Conservation (phyloP, 1,140 invertebrate species). For the Asbolus verrucosus region DNA sequence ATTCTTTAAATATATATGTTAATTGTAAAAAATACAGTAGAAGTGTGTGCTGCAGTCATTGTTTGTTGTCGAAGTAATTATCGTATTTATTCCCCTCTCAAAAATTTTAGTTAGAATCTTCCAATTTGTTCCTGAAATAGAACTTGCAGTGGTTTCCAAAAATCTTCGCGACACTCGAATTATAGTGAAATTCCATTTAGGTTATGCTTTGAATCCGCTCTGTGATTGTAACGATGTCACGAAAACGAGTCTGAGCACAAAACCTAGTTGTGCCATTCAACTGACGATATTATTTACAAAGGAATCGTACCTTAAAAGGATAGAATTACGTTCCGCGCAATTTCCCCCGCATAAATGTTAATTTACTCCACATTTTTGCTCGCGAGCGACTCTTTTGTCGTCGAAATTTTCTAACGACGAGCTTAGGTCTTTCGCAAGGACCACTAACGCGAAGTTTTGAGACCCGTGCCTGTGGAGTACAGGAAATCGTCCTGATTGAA, state of each 20-base stretch:
- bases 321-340: slow-evolving; percentile 34
- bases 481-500: slow-evolving; percentile 22
- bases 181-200: too few relatives aligned
- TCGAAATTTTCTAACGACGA: slow-evolving; percentile 16
- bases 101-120: too few relatives aligned
- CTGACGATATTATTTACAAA: slow-evolving; percentile 36
- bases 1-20: too few relatives aligned
- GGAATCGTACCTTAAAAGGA: slow-evolving; percentile 31
- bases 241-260: slow-evolving; percentile 3
- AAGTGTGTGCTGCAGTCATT: too few relatives aligned
- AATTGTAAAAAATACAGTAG: too few relatives aligned
- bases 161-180: too few relatives aligned
- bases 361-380: slow-evolving; percentile 24
- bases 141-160: too few relatives aligned
- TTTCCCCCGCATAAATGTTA: slow-evolving; percentile 29
- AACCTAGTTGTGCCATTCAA: slow-evolving; percentile 18
- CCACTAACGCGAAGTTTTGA: slow-evolving; percentile 1
- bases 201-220: too few relatives aligned
- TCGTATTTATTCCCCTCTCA: too few relatives aligned
- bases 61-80: too few relatives aligned
- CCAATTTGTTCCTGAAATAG: too few relatives aligned
- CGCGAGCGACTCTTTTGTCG: slow-evolving; percentile 29
- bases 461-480: slow-evolving; percentile 17
- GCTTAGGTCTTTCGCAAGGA: too few relatives aligned
- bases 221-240: neutral